Conservation (phyloP, 2,113 vertebrate species). For the Cryptoleucopteryx plumbea region DNA sequence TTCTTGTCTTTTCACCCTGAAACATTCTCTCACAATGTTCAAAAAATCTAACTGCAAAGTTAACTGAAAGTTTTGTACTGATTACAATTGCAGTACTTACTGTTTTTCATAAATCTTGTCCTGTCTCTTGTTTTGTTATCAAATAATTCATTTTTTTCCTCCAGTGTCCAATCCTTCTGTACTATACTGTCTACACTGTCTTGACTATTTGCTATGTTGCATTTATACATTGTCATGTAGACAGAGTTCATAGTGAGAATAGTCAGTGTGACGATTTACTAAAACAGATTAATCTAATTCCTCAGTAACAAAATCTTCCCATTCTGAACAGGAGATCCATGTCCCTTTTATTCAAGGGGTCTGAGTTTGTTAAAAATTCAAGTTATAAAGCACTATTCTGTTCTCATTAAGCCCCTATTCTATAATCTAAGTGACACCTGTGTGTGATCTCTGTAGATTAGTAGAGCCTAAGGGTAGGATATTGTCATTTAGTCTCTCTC, state of each 20-base stretch:
- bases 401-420: neutral
- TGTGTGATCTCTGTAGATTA: neutral
- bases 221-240: neutral
- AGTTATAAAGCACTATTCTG: neutral
- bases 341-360: neutral
- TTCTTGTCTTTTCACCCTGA: neutral
- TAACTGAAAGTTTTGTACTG: neutral
- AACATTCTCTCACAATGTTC: neutral
- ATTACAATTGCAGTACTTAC: neutral
- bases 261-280: neutral
- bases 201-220: neutral
- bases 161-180: neutral
- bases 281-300: neutral
- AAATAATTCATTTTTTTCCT: neutral
- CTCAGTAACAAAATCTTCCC: neutral
- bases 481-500: neutral
- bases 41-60: neutral
- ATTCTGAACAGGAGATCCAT: neutral
- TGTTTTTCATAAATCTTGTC: neutral
- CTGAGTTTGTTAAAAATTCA: neutral
- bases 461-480: neutral
- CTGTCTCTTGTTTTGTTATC: fast-evolving
- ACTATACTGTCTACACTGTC: neutral
- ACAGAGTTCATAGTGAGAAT: neutral
- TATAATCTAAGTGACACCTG: neutral